These are phyloP conservation scores for Philhelius pedissequus DNA, from an alignment of 2,888 invertebrate species.

Conservation along the genomic window DNA sequence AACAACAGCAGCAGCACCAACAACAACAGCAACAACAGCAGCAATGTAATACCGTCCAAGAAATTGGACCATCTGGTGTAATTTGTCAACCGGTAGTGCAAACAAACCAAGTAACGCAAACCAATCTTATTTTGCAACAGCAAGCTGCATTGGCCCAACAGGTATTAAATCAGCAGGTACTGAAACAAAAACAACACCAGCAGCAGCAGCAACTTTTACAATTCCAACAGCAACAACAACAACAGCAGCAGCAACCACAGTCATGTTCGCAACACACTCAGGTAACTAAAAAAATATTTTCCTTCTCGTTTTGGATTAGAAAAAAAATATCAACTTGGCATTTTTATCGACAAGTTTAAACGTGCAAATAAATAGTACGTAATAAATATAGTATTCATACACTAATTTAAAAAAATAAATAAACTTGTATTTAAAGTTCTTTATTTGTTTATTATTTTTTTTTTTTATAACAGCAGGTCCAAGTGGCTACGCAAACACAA, in stretches of 20 bases:
- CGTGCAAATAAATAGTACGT: background rate
- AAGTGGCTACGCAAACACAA: slow-evolving; percentile 84
- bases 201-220: slow-evolving; percentile 69
- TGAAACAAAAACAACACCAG: slow-evolving; percentile 75
- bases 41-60: slow-evolving; percentile 69
- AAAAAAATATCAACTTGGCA: background rate
- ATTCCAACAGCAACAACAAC: slow-evolving; percentile 71
- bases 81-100: slow-evolving; percentile 71
- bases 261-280: slow-evolving; percentile 70
- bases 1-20: slow-evolving; percentile 71
- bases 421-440: background rate
- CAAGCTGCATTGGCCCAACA: slow-evolving; percentile 73
- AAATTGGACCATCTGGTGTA: slow-evolving; percentile 49
- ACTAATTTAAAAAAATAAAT: too few species aligned
- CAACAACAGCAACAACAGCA: slow-evolving; percentile 72
- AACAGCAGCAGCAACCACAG: slow-evolving; percentile 52
- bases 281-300: slow-evolving; percentile 30
- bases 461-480: slow-evolving; percentile 80
- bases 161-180: slow-evolving; percentile 73
- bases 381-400: too few species aligned
- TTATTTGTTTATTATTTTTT: background rate
- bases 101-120: slow-evolving; percentile 76
- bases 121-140: slow-evolving; percentile 75
- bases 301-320: background rate
- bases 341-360: background rate